phyloP scores from a whole-genome alignment of 2,113 vertebrate genomes.

The Pseudorhombus dupliciocellatus region DNA sequence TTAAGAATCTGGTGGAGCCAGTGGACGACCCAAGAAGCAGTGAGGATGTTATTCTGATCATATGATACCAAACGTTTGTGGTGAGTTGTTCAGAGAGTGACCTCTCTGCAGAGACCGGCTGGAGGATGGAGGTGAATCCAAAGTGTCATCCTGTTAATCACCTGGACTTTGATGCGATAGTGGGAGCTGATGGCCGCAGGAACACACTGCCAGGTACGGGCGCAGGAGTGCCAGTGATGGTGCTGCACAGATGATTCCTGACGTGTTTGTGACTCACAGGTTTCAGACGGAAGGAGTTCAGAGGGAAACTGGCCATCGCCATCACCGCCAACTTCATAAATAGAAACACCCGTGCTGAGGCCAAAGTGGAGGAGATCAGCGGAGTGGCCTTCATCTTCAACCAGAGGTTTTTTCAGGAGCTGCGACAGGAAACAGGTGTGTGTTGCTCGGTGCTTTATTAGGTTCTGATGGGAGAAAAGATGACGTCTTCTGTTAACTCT shows the following conservation, averaged over 20 bases:
- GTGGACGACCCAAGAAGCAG: slow-evolving; percentile 86
- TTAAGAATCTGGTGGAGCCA: slow-evolving; percentile 89
- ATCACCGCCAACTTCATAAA: slow-evolving; percentile 98
- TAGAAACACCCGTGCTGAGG: slow-evolving; percentile 92
- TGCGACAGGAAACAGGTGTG: slow-evolving; percentile 92
- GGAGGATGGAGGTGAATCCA: slow-evolving; percentile 90
- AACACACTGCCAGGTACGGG: slow-evolving; percentile 92
- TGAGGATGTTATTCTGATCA: slow-evolving; percentile 68
- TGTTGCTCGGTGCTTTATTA: background rate
- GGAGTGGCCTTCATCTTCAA: slow-evolving; percentile 99
- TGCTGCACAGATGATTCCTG: background rate
- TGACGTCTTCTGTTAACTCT: background rate
- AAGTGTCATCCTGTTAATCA: slow-evolving; percentile 88
- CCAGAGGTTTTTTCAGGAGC: slow-evolving; percentile 95
- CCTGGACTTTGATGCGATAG: slow-evolving; percentile 92
- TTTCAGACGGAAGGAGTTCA: slow-evolving; percentile 93
- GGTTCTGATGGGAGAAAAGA: no score
- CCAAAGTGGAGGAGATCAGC: slow-evolving; percentile 97
- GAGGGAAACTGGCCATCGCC: slow-evolving; percentile 95
- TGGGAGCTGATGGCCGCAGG: slow-evolving; percentile 94
- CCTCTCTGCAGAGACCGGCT: slow-evolving; percentile 85
- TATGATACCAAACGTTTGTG: no score
- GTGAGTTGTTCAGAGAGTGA: background rate
- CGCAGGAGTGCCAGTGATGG: no score
- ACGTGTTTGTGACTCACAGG: slow-evolving; percentile 70